Base-by-base conservation (phyloP, 2,888 invertebrate genomes). In the Epinotia ramella region DNA sequence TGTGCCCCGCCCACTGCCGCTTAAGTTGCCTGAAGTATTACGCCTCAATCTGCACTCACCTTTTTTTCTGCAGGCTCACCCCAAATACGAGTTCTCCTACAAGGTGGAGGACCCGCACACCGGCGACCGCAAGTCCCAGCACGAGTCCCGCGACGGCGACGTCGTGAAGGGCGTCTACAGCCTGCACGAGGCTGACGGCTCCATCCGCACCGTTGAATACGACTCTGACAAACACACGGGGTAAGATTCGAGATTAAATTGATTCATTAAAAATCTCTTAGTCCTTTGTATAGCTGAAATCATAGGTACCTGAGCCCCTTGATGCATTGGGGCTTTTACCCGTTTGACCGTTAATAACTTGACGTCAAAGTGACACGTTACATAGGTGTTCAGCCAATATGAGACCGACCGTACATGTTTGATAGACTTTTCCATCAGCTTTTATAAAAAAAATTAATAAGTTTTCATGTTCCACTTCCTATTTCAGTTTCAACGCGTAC, bases 401-500 rank as follows among this genome's bases (percentile, higher is more conserved):
- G 40, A 40, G 40, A 9, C 9, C 40, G 40, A 40, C 40, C 40
- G 9, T 40, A 40, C 40, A 40, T 28, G 24, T 28, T 28, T 33
- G 7, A 33, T 33, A 40, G 9, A 9, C 40, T 40, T 7, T 33
- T 9, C 40, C 40, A 40, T 40, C 9, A 40, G 7, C 7, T 9
- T 40, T 40, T 40, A 1, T 16, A 16, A 53, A 53, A 53, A 2
- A n/a, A 53, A 53, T 1, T 2, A 53, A 53, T 6, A 6, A n/a
- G n/a, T 53, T 53, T 53, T 53, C 2, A 53, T 53, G 53, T 2
- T 28, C 33, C 7, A n/a, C 9, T 28, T 62, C 7, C 6, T 16
- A 20, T 68, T 69, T 69, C 59, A 69, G 95, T 60, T 95, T 95
- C 83, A 94, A 95, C 79, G 95, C 95, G 0, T 85, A 93, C n/a